These are phyloP conservation scores for Pachycephala philippinensis DNA, from an alignment of 2,113 vertebrate genomes.

Conservation along the genomic window DNA sequence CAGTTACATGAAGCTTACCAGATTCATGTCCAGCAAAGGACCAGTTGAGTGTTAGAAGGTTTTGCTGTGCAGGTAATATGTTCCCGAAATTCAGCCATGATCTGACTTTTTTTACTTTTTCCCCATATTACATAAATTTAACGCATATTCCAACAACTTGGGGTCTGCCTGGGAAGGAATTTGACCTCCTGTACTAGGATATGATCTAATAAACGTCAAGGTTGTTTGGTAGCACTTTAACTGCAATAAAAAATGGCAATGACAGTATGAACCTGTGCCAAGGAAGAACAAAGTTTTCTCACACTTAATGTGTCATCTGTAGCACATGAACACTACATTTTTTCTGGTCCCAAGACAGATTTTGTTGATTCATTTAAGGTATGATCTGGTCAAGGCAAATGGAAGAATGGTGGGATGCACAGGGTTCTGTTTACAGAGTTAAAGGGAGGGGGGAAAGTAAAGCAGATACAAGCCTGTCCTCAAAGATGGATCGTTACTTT, in stretches of 20 bases:
- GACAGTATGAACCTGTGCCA: background rate
- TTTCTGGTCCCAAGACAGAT: background rate
- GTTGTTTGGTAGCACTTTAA: background rate
- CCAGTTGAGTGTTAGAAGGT: background rate
- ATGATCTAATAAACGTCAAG: background rate
- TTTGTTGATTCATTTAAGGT: background rate
- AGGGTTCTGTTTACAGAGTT: background rate
- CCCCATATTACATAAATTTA: background rate
- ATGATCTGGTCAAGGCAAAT: background rate
- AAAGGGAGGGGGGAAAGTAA: rapidly evolving
- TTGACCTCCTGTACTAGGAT: background rate
- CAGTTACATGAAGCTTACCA: background rate
- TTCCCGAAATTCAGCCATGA: background rate
- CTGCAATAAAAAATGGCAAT: background rate
- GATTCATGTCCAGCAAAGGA: background rate
- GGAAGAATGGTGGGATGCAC: background rate
- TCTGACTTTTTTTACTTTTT: background rate
- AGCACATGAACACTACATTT: background rate
- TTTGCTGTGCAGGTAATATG: background rate
- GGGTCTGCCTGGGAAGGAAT: background rate
- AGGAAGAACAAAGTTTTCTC: background rate
- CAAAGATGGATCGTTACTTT: background rate
- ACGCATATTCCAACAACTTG: background rate
- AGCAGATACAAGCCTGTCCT: background rate
- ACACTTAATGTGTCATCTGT: background rate